Base-by-base conservation (phyloP, 1,140 invertebrate genomes). In the Formica exsecta region DNA sequence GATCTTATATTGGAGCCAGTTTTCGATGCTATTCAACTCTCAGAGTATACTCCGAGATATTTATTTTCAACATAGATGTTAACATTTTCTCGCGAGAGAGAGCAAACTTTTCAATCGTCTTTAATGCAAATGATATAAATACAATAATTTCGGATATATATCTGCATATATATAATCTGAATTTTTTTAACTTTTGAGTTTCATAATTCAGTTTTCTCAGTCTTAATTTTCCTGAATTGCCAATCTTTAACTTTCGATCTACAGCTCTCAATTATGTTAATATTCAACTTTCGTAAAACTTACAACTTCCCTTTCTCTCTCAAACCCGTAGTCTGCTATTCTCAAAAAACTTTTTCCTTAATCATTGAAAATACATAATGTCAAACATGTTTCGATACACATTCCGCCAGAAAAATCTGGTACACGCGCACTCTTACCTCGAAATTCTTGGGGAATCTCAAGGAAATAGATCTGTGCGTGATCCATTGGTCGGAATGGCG, bases 401-500 rank as follows among this genome's bases (percentile, higher is more conserved):
- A 16, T 22, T 4, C 2, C 3, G 19, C 19, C 48, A 5, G n/a
- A 22, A 83, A 59, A 83, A 74, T 83, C 68, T 48, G 54, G 25
- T 8, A 16, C n/a, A 54, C 13, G 38, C 25, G 22, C 25, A 25
- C n/a, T 19, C 54, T 57, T 54, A 73, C 29, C 44, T 61, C n/a
- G 36, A 73, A 57, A 59, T 83, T 61, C 38, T 16, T 13, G 2
- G 22, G 5, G 54, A 83, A 73, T 73, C 57, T 61, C 54, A 51
- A 59, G 66, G 38, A 73, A 74, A 83, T 61, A 36, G 68, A 83
- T 61, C 54, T 25, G 66, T 41, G 79, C 66, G 79, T 73, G 66
- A 81, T 81, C 51, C 66, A 36, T 74, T 38, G 79, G 38, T 59
- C 77, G 77, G 36, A 81, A 81, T 62, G 19, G 22, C 65, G 65